phyloP scores from a whole-genome alignment of 2,113 vertebrate genomes.

The Alectura lathami region DNA sequence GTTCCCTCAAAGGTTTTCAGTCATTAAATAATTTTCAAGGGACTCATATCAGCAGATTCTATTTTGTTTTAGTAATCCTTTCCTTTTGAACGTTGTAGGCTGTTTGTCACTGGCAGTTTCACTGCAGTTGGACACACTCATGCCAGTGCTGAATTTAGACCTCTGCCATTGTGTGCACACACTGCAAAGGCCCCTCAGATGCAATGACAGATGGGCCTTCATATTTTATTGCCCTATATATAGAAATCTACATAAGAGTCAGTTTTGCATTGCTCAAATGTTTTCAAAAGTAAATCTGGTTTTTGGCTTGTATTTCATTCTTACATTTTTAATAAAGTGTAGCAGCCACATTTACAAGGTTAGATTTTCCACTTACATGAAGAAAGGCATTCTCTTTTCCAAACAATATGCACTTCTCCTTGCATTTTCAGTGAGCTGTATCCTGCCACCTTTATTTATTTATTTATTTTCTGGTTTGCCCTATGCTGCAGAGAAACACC shows the following conservation, averaged over 20 bases:
- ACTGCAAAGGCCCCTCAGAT: neutral
- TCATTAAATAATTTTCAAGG: constrained; percentile 37
- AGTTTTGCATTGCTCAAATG: neutral
- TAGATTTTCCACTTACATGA: neutral
- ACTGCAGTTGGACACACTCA: neutral
- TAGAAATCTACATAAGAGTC: neutral
- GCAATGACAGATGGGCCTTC: neutral
- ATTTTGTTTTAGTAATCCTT: constrained; percentile 2
- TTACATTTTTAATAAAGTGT: neutral
- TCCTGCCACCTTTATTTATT: neutral
- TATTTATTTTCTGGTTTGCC: neutral
- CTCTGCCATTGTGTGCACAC: neutral
- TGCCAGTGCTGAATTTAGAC: neutral
- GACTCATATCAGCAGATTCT: constrained; percentile 5
- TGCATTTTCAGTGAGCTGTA: neutral
- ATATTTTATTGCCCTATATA: neutral
- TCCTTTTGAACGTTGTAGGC: neutral
- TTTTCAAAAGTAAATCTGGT: neutral
- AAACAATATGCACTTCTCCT: neutral
- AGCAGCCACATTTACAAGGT: neutral
- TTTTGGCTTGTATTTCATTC: neutral
- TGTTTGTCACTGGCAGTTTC: neutral
- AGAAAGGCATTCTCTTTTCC: neutral
- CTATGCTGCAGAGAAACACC: neutral
- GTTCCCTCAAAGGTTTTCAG: neutral